phyloP scores from a whole-genome alignment of 2,888 invertebrate genomes.

The Clistopyga incitator region DNA sequence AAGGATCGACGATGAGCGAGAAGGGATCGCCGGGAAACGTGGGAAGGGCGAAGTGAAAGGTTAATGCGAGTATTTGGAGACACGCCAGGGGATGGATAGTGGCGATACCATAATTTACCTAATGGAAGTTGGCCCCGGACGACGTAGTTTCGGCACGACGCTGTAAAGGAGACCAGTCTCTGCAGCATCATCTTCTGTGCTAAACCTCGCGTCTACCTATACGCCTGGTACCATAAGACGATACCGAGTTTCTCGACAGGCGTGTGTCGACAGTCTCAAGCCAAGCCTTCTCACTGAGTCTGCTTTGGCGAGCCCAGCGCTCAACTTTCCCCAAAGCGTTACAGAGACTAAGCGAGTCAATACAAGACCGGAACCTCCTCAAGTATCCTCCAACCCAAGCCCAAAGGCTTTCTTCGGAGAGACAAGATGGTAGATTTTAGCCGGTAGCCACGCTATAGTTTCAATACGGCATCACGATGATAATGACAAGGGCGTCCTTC shows the following conservation, averaged over 20 bases:
- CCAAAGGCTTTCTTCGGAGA: constrained; percentile 10
- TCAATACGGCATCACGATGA: constrained; percentile 31
- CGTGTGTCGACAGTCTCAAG: constrained; percentile 16
- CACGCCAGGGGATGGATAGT: constrained; percentile 56
- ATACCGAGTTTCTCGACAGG: constrained; percentile 16
- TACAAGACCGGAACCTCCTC: background rate
- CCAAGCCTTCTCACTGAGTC: background rate
- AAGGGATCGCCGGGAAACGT: no score
- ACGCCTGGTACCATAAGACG: background rate
- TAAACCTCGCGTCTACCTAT: constrained; percentile 19
- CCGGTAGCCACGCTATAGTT: background rate
- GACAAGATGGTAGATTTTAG: constrained; percentile 10
- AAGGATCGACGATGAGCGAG: constrained; percentile 14
- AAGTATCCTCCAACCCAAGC: constrained; percentile 13
- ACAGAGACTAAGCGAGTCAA: background rate
- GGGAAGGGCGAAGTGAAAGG: constrained; percentile 7
- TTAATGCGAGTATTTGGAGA: constrained; percentile 61
- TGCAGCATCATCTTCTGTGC: constrained; percentile 35
- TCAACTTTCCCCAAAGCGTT: constrained; percentile 28
- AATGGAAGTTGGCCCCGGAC: constrained; percentile 57
- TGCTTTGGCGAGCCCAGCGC: background rate
- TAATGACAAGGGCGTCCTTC: background rate
- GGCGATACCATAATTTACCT: constrained; percentile 52
- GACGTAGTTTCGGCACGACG: constrained; percentile 41
- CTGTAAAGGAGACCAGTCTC: constrained; percentile 14